phyloP scores from a whole-genome alignment of 2,113 vertebrate genomes.

The Clupea harengus region DNA sequence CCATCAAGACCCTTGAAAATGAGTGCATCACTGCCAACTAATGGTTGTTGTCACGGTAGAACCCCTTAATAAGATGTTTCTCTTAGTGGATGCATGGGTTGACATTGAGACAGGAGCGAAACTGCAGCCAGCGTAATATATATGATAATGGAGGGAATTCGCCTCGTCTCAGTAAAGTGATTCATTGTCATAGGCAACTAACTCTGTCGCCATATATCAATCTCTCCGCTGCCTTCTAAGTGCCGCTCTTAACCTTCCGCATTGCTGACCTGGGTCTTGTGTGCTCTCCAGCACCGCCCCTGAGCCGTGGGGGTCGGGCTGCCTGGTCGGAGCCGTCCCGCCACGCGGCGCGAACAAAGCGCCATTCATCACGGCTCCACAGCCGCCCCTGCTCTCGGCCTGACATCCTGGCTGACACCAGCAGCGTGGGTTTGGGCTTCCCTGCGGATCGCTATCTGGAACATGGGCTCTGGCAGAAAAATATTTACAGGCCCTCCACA shows the following conservation, averaged over 20 bases:
- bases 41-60: constrained; percentile 24
- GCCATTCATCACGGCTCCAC: constrained; percentile 49
- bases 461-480: neutral
- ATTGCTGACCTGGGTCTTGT: constrained; percentile 34
- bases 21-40: constrained; percentile 37
- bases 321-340: constrained; percentile 55
- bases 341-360: constrained; percentile 62
- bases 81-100: constrained; percentile 50
- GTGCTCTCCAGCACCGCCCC: neutral
- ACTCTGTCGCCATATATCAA: neutral
- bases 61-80: constrained; percentile 34
- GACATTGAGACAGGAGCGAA: constrained; percentile 51
- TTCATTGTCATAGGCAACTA: constrained; percentile 46
- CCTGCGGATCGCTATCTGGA: neutral
- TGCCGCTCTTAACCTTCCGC: constrained; percentile 44
- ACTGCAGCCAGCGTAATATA: constrained; percentile 58
- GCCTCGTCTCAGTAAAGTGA: constrained; percentile 53
- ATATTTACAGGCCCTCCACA: neutral
- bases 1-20: constrained; percentile 56
- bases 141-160: constrained; percentile 61
- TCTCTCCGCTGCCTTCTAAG: constrained; percentile 33
- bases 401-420: constrained; percentile 60
- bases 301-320: constrained; percentile 9
- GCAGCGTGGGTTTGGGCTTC: constrained; percentile 32
- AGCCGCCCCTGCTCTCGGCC: constrained; percentile 7